A percentile compares a stretch with the other conserved stretches of the same genome.
Evolutionary conservation across 2,888 invertebrate genomes (phyloP).

Genomic region (Papilio elwesi): DNA sequence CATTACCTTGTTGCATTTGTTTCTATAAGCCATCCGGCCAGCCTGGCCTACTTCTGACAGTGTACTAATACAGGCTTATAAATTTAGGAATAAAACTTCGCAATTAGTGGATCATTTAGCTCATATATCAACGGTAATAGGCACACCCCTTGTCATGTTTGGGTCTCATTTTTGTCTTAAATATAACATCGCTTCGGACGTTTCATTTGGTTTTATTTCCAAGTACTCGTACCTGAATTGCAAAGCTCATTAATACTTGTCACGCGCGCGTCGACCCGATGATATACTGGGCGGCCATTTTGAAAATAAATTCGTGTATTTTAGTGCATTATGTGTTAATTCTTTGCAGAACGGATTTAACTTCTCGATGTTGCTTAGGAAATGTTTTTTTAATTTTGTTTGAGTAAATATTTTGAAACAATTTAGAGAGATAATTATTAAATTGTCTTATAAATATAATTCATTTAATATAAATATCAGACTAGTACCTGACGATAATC

Average conservation of each 20-base stretch:
- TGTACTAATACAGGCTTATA: no score
- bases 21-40: no score
- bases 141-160: background rate
- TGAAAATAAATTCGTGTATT: background rate
- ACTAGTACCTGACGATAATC: no score
- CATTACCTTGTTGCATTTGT: no score
- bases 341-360: background rate
- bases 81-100: no score
- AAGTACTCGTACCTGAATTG: conserved; percentile 7
- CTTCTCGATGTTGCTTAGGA: background rate
- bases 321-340: conserved; percentile 12
- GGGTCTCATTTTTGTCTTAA: background rate
- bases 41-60: no score
- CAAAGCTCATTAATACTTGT: conserved; percentile 16
- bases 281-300: conserved; percentile 21
- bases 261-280: conserved; percentile 1
- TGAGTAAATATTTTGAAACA: background rate
- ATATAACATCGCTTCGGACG: background rate
- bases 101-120: no score
- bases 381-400: background rate
- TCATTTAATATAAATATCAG: background rate
- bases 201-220: conserved; percentile 17
- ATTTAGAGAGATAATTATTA: background rate
- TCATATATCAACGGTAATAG: background rate
- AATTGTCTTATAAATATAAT: background rate